Percentiles rank a stretch among this genome's conserved stretches.
Evolutionary conservation across 2,113 vertebrate genomes (phyloP).

Genomic region (Girardinichthys multiradiatus): DNA sequence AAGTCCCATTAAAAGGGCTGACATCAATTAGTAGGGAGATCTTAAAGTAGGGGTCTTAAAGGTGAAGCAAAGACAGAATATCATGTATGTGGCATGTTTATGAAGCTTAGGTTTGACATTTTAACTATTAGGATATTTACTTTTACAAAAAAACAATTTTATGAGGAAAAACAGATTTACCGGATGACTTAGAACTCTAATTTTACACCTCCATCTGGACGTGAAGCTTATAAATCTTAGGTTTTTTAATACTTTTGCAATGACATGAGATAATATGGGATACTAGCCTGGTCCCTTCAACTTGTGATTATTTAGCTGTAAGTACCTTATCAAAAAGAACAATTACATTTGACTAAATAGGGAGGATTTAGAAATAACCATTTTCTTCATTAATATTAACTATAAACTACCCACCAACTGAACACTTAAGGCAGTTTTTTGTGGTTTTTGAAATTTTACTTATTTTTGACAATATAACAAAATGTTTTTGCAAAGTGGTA

Average conservation of each 20-base stretch:
- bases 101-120: constrained; percentile 13
- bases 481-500: neutral
- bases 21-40: neutral
- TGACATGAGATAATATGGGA: no score
- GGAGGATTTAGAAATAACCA: no score
- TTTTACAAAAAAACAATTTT: neutral
- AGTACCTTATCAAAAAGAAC: no score
- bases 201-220: neutral
- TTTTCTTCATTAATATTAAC: no score
- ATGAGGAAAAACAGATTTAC: neutral
- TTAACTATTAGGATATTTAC: neutral
- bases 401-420: no score
- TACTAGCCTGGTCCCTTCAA: no score
- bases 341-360: no score
- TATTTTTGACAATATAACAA: neutral
- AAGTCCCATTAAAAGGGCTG: neutral
- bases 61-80: neutral
- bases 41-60: neutral
- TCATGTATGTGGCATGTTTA: neutral
- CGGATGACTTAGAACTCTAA: neutral
- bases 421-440: neutral
- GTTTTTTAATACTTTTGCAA: no score
- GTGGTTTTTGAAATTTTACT: neutral
- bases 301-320: no score
- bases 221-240: no score